Evolutionary conservation across 1,140 invertebrate species (phyloP), one percentile per base, ranked within the genome.

Genomic region (Hycleus cichorii): DNA sequence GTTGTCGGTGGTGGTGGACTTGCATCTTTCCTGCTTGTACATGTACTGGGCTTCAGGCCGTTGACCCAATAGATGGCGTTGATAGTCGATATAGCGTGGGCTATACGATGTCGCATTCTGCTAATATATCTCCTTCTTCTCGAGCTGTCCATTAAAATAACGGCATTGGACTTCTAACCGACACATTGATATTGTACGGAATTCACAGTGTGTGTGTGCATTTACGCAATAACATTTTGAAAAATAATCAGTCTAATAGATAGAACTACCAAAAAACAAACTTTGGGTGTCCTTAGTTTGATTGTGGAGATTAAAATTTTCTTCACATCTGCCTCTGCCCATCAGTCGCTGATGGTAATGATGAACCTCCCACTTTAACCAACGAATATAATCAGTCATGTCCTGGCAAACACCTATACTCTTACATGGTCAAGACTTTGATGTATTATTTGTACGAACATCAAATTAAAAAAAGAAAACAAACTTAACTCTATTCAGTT

Each of bases 381-480:
- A 51, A 47, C 47, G 49, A 57, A 47, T 63, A 60, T 65, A 63
- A 65, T 65, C 64, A 65, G 49, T 65, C 64, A 65, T 65, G 64
- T 63, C 64, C 49, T 52, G 52, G 46, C 50, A 57, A 65, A 65
- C 61, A 63, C 63, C 53, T 65, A 57, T 63, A 58, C 49, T 56
- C 58, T 60, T 58, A 56, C 61, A 55, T 49, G 56, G 46, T 32
- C 49, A 27, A 52, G 59, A 66, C 62, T 66, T 66, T 66, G 64
- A 66, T 66, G 62, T 64, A 66, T 66, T 66, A 62, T 66, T 66
- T 66, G 62, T 66, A 62, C 62, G 59, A 61, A 62, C 47, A 59
- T 61, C 62, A 51, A 49, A 47, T 55, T 53, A 58, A 60, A 62
- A 60, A 65, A 63, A 65, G 60, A 49, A 52, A 51, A 26, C 53